Conservation (phyloP, 2,113 vertebrate species). For the Calidris pygmaea region DNA sequence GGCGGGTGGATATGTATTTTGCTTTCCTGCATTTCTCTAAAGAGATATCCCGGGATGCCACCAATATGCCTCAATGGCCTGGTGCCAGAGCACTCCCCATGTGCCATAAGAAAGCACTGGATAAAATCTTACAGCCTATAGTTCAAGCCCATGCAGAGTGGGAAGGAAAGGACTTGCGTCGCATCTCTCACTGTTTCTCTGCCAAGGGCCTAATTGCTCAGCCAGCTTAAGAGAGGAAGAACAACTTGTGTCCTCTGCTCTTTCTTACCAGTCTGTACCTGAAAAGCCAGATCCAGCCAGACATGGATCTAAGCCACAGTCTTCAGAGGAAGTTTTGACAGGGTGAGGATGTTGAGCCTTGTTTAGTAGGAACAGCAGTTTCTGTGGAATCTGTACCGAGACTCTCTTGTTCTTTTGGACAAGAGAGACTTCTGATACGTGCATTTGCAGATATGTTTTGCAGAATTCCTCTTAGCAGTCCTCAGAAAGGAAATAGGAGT, state of each 20-base stretch:
- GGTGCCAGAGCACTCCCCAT: not conserved
- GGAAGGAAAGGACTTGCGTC: not conserved
- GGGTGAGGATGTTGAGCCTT: not conserved
- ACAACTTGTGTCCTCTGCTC: not conserved
- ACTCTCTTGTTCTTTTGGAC: not conserved
- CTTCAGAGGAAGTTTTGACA: slow-evolving; percentile 24
- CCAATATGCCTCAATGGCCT: not conserved
- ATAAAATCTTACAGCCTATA: not conserved
- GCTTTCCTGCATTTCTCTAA: not conserved
- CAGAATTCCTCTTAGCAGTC: not conserved
- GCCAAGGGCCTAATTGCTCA: slow-evolving; percentile 26
- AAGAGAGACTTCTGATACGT: not conserved
- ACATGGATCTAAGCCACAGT: not conserved
- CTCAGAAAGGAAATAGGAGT: not conserved
- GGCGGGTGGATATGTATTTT: not conserved
- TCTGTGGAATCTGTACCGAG: not conserved
- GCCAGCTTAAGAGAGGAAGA: not conserved
- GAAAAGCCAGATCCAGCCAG: not conserved
- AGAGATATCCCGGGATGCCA: not conserved
- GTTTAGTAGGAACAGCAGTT: not conserved
- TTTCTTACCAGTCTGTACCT: not conserved
- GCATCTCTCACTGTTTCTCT: not conserved
- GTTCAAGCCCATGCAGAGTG: not conserved
- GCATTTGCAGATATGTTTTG: not conserved
- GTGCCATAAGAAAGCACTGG: not conserved